Percentiles rank a stretch among this genome's conserved stretches.
These are phyloP conservation scores for Hylaeus volcanicus DNA, from an alignment of 1,140 invertebrate genomes.

Conservation along the genomic window DNA sequence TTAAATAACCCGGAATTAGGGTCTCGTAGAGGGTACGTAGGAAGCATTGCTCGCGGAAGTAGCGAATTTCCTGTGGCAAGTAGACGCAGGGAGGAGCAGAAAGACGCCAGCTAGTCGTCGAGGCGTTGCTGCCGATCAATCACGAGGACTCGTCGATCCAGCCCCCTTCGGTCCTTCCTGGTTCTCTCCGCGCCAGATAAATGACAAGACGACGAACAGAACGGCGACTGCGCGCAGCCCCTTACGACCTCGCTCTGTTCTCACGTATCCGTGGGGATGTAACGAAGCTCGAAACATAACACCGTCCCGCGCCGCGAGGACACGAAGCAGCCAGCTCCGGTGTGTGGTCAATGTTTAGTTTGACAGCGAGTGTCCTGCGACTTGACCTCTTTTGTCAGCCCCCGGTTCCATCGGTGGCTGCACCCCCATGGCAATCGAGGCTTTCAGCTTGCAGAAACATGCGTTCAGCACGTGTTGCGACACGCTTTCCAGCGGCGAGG, in stretches of 20 bases:
- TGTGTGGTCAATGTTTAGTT: slow-evolving; percentile 74
- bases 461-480: slow-evolving; percentile 61
- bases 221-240: slow-evolving; percentile 50
- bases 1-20: slow-evolving; percentile 2
- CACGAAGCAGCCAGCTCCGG: slow-evolving; percentile 24
- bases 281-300: slow-evolving; percentile 59
- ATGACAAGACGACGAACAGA: slow-evolving; percentile 54
- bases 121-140: slow-evolving; percentile 68
- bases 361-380: slow-evolving; percentile 68
- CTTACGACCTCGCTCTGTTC: slow-evolving; percentile 44
- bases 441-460: slow-evolving; percentile 55
- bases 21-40: background rate
- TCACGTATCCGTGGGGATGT: slow-evolving; percentile 53
- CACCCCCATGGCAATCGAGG: background rate
- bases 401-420: too few species aligned
- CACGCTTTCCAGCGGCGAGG: slow-evolving; percentile 42
- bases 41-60: slow-evolving; percentile 33
- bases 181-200: slow-evolving; percentile 57
- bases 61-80: slow-evolving; percentile 50
- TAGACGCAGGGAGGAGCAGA: slow-evolving; percentile 33
- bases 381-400: slow-evolving; percentile 58
- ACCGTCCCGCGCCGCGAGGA: slow-evolving; percentile 30
- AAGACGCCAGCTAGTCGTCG: slow-evolving; percentile 60
- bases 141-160: slow-evolving; percentile 62
- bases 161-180: slow-evolving; percentile 39